Base-by-base conservation (phyloP, 2,113 vertebrate genomes). In the Ammodytes dubius region DNA sequence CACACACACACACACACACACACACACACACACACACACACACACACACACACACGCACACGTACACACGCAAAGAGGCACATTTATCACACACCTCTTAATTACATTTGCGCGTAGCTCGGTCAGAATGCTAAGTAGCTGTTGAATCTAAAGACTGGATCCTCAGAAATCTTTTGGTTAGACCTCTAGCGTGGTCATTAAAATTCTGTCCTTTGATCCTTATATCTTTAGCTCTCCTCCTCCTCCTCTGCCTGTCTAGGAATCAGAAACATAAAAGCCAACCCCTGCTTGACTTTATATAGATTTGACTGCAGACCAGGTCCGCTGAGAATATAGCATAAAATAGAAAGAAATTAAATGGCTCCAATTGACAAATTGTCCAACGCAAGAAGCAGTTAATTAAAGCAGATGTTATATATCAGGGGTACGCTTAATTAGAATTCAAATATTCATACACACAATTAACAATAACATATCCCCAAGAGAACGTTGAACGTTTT, bases 121-220 rank as follows among this genome's bases (percentile, higher is more conserved):
- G 84, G 83, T 83, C 86, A 74, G 89, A 89, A 92, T 93, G 87
- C 86, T 89, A 91, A 93, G 81, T 85, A 87, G 85, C 80, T 81
- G 85, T 84, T 83, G 67, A 81, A 81, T 68, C 59, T 75, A 78
- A 79, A 91, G 86, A 77, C 69, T 19, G 72, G 64, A 19, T 73
- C 88, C 70, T 83, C 57, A 80, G 82, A 91, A 70, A 15, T 80
- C 54, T 82, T 72, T 27, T 27, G 27, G 27, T 27, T 49, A 47
- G 81, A 85, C 81, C 70, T 77, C 81, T 49, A 47, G 81, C 79
- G 27, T 78, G 88, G 79, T 92, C 85, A 89, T 92, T 92, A 92
- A 92, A 87, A 92, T 93, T 90, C 85, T 54, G 74, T 78, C 61
- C 78, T 94, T 91, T 94, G 88, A 93, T 92, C 88, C 79, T 57